Evolutionary conservation across 1,140 invertebrate species (phyloP).

Genomic region (Galleria mellonella): DNA sequence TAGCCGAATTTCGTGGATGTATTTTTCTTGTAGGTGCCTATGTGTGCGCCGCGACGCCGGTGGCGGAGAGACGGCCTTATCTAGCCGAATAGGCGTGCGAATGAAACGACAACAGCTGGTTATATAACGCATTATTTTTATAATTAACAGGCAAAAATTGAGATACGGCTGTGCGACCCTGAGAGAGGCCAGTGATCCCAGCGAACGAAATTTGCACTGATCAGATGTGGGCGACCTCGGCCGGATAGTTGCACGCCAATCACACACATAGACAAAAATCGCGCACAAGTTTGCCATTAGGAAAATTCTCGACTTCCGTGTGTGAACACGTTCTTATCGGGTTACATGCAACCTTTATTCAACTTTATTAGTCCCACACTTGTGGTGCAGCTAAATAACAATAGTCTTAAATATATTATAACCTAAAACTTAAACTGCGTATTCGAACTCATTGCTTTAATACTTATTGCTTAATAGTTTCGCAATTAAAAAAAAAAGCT

Average conservation of each 20-base stretch:
- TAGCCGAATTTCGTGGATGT: conserved; percentile 67
- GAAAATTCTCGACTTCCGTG: conserved; percentile 62
- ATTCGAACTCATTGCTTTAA: too few species aligned
- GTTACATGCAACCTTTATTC: too few species aligned
- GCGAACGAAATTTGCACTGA: conserved; percentile 69
- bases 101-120: conserved; percentile 30
- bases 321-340: conserved; percentile 4
- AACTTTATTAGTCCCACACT: too few species aligned
- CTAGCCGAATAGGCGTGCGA: conserved; percentile 10
- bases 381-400: too few species aligned
- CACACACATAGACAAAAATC: conserved; percentile 26
- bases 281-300: conserved; percentile 27
- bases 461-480: too few species aligned
- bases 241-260: conserved; percentile 54
- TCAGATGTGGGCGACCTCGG: conserved; percentile 70
- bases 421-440: too few species aligned
- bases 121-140: conserved; percentile 74
- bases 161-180: conserved; percentile 63
- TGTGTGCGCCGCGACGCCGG: conserved; percentile 46
- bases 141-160: conserved; percentile 73
- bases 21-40: conserved; percentile 51
- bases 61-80: conserved; percentile 31
- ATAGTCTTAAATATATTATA: too few species aligned
- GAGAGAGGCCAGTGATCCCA: conserved; percentile 57
- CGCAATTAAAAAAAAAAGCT: too few species aligned